Evolutionary conservation across 1,140 invertebrate species (phyloP).

Genomic region (Thaumatotibia leucotreta): DNA sequence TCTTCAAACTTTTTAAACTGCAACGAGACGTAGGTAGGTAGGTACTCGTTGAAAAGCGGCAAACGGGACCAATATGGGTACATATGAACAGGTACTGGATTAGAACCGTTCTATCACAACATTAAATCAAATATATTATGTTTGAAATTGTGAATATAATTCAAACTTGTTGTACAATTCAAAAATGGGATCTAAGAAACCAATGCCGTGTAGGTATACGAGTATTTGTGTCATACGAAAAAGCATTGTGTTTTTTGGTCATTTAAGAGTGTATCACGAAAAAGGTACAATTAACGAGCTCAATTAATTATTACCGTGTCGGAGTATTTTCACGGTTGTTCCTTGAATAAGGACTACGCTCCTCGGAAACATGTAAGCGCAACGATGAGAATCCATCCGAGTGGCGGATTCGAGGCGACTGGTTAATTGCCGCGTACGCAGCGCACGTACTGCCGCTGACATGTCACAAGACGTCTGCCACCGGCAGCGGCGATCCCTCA

Average conservation of each 20-base stretch:
- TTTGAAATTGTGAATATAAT: too few relatives aligned
- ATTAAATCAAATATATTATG: too few relatives aligned
- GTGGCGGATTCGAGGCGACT: slow-evolving; percentile 43
- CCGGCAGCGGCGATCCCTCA: slow-evolving; percentile 68
- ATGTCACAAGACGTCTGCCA: slow-evolving; percentile 71
- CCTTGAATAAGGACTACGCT: slow-evolving; percentile 49
- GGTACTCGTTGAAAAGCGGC: too few relatives aligned
- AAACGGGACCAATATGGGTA: too few relatives aligned
- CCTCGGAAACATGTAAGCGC: slow-evolving; percentile 38
- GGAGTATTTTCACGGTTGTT: slow-evolving; percentile 55
- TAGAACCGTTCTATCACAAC: too few relatives aligned
- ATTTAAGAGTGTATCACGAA: background rate
- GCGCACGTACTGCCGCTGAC: slow-evolving; percentile 62
- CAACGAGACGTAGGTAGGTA: too few relatives aligned
- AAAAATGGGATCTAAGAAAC: too few relatives aligned
- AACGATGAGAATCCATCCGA: slow-evolving; percentile 34
- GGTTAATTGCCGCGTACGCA: slow-evolving; percentile 67
- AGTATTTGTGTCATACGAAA: background rate
- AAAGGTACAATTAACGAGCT: slow-evolving; percentile 38
- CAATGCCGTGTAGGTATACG: too few relatives aligned
- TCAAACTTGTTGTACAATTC: too few relatives aligned
- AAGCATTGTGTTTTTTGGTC: background rate
- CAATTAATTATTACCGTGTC: slow-evolving; percentile 39
- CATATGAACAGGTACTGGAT: too few relatives aligned
- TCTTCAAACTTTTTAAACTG: slow-evolving; percentile 18